Evolutionary conservation across 2,797 vertebrate species (phyloP), one percentile per base, ranked within the genome.

Genomic region (Manis pentadactyla): DNA sequence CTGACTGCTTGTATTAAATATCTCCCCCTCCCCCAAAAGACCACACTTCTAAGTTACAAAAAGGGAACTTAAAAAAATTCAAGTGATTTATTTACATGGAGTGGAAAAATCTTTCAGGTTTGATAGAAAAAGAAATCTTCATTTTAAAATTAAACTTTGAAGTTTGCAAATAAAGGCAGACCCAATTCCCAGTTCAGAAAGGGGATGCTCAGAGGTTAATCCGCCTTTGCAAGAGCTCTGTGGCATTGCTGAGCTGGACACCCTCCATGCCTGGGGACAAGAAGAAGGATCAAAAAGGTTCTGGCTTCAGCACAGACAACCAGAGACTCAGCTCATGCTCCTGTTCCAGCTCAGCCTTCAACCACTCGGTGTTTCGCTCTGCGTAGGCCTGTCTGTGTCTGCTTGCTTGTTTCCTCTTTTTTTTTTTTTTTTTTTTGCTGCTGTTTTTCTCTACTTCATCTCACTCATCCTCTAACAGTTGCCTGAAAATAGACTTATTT

Each of bases 101-200:
- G 1, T 46, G 27, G 49, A 64, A 51, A 53, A 39, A 55, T 59
- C 71, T 90, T 90, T 82, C 49, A 77, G 63, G 27, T 87, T 39
- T 31, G 29, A 18, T 34, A 25, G 71, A 39, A 94, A 95, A 96
- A 21, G 27, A 83, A 87, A 81, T 39, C 86, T 93, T 94, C 37
- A 29, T 87, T 78, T 85, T 77, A 66, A 73, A 87, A 77, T 66
- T 93, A 39, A 87, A 61, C 39, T 66, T 87, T 79, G 66, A 95
- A 75, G 53, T 84, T 59, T 55, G 53, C 37, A 79, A 94, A 39
- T 83, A 51, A 86, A 95, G 95, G 13, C 42, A 79, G 69, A 61
- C 46, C 4, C 29, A 59, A 21, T 53, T 61, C 31, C 13, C 68
- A 42, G 61, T 63, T 85, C 29, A 71, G 49, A 92, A 46, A 83